Conservation (phyloP, 2,113 vertebrate species). For the Pygoscelis adeliae region DNA sequence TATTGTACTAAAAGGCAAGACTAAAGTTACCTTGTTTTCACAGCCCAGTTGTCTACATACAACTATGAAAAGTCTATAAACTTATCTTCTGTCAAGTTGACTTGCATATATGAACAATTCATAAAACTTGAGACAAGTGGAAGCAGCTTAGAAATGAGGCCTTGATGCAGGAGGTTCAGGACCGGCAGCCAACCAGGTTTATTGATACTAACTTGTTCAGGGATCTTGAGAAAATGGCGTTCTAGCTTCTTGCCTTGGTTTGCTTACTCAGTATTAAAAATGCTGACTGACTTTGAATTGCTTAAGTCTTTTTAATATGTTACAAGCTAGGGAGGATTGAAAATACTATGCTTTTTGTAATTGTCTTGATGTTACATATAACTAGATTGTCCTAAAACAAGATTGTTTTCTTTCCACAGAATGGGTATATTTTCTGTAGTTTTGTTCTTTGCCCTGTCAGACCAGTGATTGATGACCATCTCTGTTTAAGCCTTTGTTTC, state of each 20-base stretch:
- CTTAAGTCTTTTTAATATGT: neutral
- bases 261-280: neutral
- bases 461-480: neutral
- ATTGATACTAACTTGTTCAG: neutral
- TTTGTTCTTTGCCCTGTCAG: neutral
- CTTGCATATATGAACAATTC: neutral
- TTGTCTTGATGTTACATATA: fast-evolving
- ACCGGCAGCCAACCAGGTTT: neutral
- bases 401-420: neutral
- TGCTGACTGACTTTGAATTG: neutral
- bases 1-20: neutral
- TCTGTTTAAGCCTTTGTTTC: neutral
- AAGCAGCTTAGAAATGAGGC: neutral
- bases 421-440: fast-evolving
- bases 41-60: neutral
- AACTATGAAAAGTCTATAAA: neutral
- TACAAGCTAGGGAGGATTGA: neutral
- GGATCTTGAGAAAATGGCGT: neutral
- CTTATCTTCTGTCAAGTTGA: neutral
- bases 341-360: fast-evolving
- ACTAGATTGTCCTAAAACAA: neutral
- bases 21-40: neutral
- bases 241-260: neutral
- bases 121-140: neutral
- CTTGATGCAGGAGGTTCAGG: neutral